Conservation (phyloP, 2,113 vertebrate genomes). For the Pipra filicauda region DNA sequence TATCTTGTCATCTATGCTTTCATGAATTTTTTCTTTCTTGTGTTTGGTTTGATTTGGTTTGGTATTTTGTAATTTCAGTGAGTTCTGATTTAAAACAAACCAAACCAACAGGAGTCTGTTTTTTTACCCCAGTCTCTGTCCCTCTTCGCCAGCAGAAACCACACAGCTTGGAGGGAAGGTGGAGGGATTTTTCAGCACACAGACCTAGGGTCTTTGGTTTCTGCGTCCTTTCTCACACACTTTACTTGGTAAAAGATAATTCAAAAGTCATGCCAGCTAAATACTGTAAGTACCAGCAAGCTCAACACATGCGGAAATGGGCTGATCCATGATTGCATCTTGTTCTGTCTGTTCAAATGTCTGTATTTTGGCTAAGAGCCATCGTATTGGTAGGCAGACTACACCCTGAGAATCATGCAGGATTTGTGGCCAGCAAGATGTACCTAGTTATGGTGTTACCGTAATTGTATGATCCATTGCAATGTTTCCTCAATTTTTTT, state of each 20-base stretch:
- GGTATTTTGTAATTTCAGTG: not conserved
- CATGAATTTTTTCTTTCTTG: not conserved
- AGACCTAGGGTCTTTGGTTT: not conserved
- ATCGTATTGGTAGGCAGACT: not conserved
- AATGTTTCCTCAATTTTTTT: not conserved
- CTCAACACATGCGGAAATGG: not conserved
- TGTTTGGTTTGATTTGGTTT: not conserved
- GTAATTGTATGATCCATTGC: not conserved
- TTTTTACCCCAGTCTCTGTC: not conserved
- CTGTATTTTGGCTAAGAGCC: not conserved
- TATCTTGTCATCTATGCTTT: not conserved
- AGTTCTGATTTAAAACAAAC: not conserved
- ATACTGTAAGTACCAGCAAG: not conserved
- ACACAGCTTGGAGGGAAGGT: not conserved
- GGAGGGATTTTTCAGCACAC: not conserved
- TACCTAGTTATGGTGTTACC: not conserved
- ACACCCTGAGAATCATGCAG: not conserved
- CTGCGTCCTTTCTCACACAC: not conserved
- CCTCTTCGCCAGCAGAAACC: not conserved
- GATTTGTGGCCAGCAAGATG: not conserved
- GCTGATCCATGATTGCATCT: not conserved
- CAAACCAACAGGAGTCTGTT: not conserved
- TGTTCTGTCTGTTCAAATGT: not conserved
- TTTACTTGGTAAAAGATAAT: not conserved
- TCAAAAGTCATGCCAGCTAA: not conserved